phyloP scores from a whole-genome alignment of 2,113 vertebrate genomes.

The Phoenicopterus ruber region DNA sequence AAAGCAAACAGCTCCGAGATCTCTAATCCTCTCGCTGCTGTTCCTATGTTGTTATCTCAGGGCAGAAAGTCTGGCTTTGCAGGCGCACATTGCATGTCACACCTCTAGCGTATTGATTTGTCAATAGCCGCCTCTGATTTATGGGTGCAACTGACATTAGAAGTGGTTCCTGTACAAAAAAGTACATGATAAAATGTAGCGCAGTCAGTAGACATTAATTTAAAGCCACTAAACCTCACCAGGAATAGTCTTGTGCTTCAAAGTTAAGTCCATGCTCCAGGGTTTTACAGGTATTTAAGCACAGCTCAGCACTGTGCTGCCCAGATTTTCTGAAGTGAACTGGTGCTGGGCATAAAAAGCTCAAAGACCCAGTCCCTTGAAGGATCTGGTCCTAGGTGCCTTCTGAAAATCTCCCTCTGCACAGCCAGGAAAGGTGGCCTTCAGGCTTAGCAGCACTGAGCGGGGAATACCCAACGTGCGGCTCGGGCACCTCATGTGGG shows the following conservation, averaged over 20 bases:
- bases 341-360: not conserved
- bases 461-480: accelerated
- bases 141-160: not conserved
- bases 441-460: not conserved
- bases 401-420: not conserved
- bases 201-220: not conserved
- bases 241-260: not conserved
- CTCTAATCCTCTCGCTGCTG: not conserved
- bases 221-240: not conserved
- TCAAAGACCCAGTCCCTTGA: not conserved
- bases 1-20: not conserved
- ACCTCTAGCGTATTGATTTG: not conserved
- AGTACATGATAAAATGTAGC: not conserved
- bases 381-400: not conserved
- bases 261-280: not conserved
- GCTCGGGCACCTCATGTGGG: accelerated
- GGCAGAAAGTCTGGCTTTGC: not conserved
- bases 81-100: not conserved
- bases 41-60: not conserved
- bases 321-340: not conserved
- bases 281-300: not conserved
- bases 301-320: not conserved
- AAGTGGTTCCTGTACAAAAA: not conserved
- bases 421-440: not conserved
- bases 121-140: not conserved